These are phyloP conservation scores for Sebastolobus alascanus DNA, from an alignment of 2,797 vertebrate species.

Conservation along the genomic window DNA sequence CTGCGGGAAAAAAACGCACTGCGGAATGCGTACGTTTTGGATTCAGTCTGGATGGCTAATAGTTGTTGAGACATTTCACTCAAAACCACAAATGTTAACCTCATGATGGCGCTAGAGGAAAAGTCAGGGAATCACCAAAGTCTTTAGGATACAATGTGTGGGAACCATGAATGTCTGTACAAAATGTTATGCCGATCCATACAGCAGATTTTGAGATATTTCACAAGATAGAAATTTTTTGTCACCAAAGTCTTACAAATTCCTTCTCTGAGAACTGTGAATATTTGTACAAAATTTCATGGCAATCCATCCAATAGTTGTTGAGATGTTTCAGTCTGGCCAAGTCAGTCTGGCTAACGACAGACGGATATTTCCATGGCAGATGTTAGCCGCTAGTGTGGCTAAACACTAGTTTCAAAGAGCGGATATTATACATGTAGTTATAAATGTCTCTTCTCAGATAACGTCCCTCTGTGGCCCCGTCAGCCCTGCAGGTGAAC, in stretches of 20 bases:
- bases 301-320: not conserved
- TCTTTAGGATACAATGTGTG: too few species aligned
- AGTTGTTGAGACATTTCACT: too few species aligned
- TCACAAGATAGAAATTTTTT: not conserved
- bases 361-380: not conserved
- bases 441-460: not conserved
- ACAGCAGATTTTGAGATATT: not conserved
- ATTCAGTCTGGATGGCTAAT: too few species aligned
- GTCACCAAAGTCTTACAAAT: not conserved
- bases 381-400: not conserved
- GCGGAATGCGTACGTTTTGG: too few species aligned
- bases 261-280: not conserved
- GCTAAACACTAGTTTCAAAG: not conserved
- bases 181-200: not conserved
- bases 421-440: not conserved
- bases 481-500: conserved; percentile 57
- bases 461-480: conserved; percentile 17
- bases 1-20: too few species aligned
- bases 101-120: too few species aligned
- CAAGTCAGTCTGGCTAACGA: not conserved
- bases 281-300: not conserved
- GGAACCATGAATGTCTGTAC: not conserved
- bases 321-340: not conserved
- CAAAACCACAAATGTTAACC: too few species aligned
- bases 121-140: too few species aligned